These are phyloP conservation scores for Fopius arisanus DNA, from an alignment of 1,140 invertebrate genomes.

Conservation along the genomic window DNA sequence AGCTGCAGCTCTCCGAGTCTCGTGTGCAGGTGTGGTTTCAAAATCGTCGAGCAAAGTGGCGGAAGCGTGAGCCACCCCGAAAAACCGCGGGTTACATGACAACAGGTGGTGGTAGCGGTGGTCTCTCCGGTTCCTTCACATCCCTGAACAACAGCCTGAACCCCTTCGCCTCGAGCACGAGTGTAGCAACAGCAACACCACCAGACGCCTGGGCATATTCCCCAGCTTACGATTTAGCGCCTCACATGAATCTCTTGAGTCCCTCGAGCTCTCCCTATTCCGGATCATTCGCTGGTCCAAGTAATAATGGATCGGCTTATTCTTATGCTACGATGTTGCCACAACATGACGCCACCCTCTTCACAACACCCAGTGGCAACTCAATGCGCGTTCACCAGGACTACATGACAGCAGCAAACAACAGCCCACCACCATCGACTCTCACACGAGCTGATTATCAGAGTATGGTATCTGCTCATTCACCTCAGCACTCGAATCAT, in stretches of 20 bases:
- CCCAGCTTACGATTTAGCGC: slow-evolving; percentile 77
- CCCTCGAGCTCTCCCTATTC: slow-evolving; percentile 74
- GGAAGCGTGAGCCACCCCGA: slow-evolving; percentile 95
- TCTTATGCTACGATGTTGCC: slow-evolving; percentile 74
- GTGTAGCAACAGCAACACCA: slow-evolving; percentile 66
- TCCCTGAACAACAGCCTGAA: slow-evolving; percentile 72
- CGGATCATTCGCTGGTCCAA: slow-evolving; percentile 61
- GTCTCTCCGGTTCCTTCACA: slow-evolving; percentile 70
- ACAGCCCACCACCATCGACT: slow-evolving; percentile 63
- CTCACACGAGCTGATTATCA: slow-evolving; percentile 71
- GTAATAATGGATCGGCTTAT: slow-evolving; percentile 63
- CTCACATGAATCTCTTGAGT: slow-evolving; percentile 75
- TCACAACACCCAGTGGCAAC: slow-evolving; percentile 62
- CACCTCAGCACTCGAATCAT: slow-evolving; percentile 65
- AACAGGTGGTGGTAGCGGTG: slow-evolving; percentile 68
- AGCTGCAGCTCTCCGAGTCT: slow-evolving; percentile 90
- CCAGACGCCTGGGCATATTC: slow-evolving; percentile 80
- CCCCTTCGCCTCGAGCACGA: slow-evolving; percentile 71
- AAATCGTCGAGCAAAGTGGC: slow-evolving; percentile 96
- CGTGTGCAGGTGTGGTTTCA: slow-evolving; percentile 95
- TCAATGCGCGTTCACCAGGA: slow-evolving; percentile 70
- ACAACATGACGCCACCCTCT: slow-evolving; percentile 73
- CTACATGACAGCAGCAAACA: slow-evolving; percentile 67
- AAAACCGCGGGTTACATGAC: slow-evolving; percentile 83
- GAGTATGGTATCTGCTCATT: slow-evolving; percentile 72